Evolutionary conservation across 1,140 invertebrate species (phyloP), one percentile per base, ranked within the genome.

Genomic region (Latrodectus geometricus): DNA sequence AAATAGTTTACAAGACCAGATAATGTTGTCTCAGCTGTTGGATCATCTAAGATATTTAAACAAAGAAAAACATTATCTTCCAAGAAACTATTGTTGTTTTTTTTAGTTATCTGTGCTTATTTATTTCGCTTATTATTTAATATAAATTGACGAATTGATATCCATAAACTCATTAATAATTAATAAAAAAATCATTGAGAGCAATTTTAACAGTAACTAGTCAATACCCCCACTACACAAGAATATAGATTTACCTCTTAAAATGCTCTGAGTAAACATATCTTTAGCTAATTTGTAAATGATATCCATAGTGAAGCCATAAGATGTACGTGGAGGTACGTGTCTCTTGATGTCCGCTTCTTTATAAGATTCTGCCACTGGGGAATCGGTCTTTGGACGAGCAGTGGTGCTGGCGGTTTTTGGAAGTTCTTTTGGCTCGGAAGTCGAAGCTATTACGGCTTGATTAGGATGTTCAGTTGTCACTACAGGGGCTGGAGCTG

Each of bases 241-340:
- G 35, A 35, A 35, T 35, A 35, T 35, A 35, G 5, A 35, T 12
- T 77, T 88, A 92, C 94, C 94, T 87, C 93, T 92, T 3, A 93
- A 91, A 61, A 95, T 90, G 3, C 94, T 94, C 89, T 95, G 94
- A 0, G 93, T 92, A 90, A 95, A 95, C 93, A 95, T 94, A 88
- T 95, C 94, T 92, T 95, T 95, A 65, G 94, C 94, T 14, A 95
- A 90, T 88, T 95, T 94, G 90, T 95, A 95, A 77, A 95, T 94
- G 2, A 95, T 93, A 90, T 95, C 94, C 52, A 95, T 90, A 11
- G 94, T 94, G 89, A 94, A 94, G 89, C 95, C 94, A 61, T 56
- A 70, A 48, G 81, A 50, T 23, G n/a, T 61, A 17, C 11, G 52
- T 7, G 21, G n/a, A 0, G 77, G 17, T 15, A 52, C 15, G 20